Percentiles rank a stretch among this genome's conserved stretches.
Evolutionary conservation across 2,888 invertebrate species (phyloP).

Genomic region (Rhamnusium bicolor): DNA sequence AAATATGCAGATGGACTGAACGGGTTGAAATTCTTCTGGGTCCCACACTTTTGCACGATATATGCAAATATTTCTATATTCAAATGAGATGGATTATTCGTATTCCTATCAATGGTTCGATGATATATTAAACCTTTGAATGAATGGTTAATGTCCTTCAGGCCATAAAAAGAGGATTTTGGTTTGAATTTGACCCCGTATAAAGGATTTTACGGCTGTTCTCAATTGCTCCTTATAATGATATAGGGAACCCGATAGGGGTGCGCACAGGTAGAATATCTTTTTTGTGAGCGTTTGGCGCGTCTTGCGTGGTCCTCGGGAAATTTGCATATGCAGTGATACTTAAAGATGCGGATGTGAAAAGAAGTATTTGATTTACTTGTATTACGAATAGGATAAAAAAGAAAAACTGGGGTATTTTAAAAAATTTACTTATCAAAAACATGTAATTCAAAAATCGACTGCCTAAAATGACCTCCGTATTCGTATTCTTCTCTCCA

Average conservation of each 20-base stretch:
- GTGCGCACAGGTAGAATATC: conserved; percentile 50
- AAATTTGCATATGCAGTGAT: conserved; percentile 45
- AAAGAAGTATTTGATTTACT: conserved; percentile 22
- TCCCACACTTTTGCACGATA: conserved; percentile 54
- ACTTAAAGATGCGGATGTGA: conserved; percentile 40
- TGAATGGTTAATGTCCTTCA: conserved; percentile 59
- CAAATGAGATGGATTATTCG: conserved; percentile 52
- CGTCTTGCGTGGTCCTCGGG: conserved; percentile 13
- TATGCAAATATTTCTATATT: conserved; percentile 50
- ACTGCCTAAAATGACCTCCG: too few relatives aligned
- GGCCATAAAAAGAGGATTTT: conserved; percentile 59
- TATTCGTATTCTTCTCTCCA: too few relatives aligned
- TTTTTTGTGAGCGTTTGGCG: conserved; percentile 26
- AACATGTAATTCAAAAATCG: too few relatives aligned
- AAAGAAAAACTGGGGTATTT: not conserved
- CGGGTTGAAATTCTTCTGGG: conserved; percentile 39
- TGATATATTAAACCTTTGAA: conserved; percentile 57
- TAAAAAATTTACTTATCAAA: too few relatives aligned
- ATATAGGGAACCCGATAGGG: conserved; percentile 55
- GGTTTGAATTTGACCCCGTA: conserved; percentile 58
- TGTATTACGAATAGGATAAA: not conserved
- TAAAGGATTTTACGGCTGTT: conserved; percentile 51
- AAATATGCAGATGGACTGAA: conserved; percentile 49
- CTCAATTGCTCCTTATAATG: conserved; percentile 56
- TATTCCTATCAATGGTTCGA: conserved; percentile 53